Base-by-base conservation (phyloP, 2,113 vertebrate genomes). In the Myanophis thanlyinensis region DNA sequence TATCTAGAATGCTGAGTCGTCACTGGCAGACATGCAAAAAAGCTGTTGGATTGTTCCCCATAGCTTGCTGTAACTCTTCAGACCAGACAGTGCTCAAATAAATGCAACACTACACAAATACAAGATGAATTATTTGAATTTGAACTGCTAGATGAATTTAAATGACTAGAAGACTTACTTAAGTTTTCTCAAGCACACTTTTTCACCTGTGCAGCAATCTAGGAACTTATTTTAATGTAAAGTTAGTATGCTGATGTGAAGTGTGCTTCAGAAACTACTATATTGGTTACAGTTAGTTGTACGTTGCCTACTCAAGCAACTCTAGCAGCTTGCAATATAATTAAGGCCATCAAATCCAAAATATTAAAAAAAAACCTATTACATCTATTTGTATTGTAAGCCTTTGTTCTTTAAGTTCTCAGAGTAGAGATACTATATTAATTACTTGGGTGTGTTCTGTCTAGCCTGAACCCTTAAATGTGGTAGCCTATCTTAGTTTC, bases 1-100 rank as follows among this genome's bases (percentile, higher is more conserved):
- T 52, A n/a, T 35, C 80, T 59, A 89, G 80, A 93, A 93, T 90
- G 88, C 92, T 93, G 88, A 93, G 88, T 90, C 1, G n/a, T 86
- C 53, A 86, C 89, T 90, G 92, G 92, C 92, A 85, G n/a, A 51
- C 27, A 46, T 47, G 40, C 88, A 89, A 59, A 89, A 80, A 84
- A 86, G n/a, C 73, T 85, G n/a, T 85, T 92, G 87, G 46, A 89
- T 90, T 93, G 92, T 93, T 93, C 59, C n/a, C 52, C 46, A n/a
- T 84, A 89, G 53, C 88, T 89, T 30, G 53, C 46, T 93, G 46
- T 40, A 44, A 85, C 30, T 86, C 46, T 93, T 80, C n/a, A 20
- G 88, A 62, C 23, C 46, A 51, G 53, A 48, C 92, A 62, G 30
- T 90, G 53, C 56, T 85, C 80, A 51, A 93, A 89, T 20, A 89